Conservation (phyloP, 1,140 invertebrate species). For the Carcinoscorpius rotundicauda region DNA sequence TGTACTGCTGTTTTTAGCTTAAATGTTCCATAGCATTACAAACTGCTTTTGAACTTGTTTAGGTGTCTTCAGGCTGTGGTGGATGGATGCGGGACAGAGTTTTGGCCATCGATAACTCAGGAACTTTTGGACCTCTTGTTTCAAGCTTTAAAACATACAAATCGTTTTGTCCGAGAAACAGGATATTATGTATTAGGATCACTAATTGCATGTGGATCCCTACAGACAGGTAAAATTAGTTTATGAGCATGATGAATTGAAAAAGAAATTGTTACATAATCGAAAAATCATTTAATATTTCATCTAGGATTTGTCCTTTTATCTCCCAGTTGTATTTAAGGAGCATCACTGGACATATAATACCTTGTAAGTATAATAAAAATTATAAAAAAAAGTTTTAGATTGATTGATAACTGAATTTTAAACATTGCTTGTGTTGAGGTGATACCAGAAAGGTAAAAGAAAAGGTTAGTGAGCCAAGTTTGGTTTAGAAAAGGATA, state of each 20-base stretch:
- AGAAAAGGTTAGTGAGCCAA: no score
- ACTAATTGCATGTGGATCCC: conserved; percentile 35
- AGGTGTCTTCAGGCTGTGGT: conserved; percentile 40
- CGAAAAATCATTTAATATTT: no score
- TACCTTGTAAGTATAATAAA: no score
- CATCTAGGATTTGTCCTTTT: no score
- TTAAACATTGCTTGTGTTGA: background rate
- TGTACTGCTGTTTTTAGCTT: no score
- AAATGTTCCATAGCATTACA: no score
- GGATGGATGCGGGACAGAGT: conserved; percentile 36
- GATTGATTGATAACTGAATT: background rate
- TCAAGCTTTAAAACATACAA: conserved; percentile 38
- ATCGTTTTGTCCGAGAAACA: conserved; percentile 44
- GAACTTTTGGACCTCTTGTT: conserved; percentile 41
- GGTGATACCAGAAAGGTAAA: no score
- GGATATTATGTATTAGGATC: conserved; percentile 41
- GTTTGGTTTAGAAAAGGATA: no score
- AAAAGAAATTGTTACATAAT: no score
- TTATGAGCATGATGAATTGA: background rate
- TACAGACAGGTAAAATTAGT: conserved; percentile 10
- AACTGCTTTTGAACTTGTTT: no score
- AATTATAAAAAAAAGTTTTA: background rate
- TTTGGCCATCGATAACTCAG: conserved; percentile 36
- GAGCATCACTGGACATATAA: background rate
- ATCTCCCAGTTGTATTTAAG: no score